A percentile compares a stretch with the other conserved stretches of the same genome.
Conservation (phyloP, 2,797 vertebrate species). For the Alauda arvensis region DNA sequence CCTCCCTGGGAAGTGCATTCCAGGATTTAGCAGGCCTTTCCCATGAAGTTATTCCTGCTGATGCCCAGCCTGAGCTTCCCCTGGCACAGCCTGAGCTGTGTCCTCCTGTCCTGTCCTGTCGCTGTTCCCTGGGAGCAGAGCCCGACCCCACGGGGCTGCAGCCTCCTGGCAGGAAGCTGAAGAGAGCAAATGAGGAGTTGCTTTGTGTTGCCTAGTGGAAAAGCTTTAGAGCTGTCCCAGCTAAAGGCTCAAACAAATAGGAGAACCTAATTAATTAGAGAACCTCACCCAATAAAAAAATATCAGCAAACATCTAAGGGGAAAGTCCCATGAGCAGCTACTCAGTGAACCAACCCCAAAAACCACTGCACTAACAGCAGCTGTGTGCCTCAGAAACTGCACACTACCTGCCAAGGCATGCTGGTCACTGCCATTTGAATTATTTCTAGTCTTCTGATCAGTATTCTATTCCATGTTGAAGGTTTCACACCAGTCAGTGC, state of each 20-base stretch:
- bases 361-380: conserved; percentile 1
- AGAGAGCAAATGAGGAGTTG: background rate
- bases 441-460: background rate
- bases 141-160: background rate
- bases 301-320: background rate
- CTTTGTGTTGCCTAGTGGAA: background rate
- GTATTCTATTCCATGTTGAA: background rate
- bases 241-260: background rate
- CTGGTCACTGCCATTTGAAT: background rate
- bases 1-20: background rate
- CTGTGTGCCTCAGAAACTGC: background rate
- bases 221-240: background rate
- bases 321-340: background rate
- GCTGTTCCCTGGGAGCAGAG: background rate
- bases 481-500: background rate
- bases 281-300: background rate
- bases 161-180: background rate
- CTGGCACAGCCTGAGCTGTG: background rate
- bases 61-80: background rate
- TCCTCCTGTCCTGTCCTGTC: background rate
- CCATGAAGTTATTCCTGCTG: background rate
- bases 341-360: conserved; percentile 8
- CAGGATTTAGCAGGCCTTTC: too few relatives aligned
- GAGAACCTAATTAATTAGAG: background rate
- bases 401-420: background rate